Evolutionary conservation across 2,113 vertebrate genomes (phyloP), one percentile per base, ranked within the genome.

Genomic region (Oncorhynchus nerka): DNA sequence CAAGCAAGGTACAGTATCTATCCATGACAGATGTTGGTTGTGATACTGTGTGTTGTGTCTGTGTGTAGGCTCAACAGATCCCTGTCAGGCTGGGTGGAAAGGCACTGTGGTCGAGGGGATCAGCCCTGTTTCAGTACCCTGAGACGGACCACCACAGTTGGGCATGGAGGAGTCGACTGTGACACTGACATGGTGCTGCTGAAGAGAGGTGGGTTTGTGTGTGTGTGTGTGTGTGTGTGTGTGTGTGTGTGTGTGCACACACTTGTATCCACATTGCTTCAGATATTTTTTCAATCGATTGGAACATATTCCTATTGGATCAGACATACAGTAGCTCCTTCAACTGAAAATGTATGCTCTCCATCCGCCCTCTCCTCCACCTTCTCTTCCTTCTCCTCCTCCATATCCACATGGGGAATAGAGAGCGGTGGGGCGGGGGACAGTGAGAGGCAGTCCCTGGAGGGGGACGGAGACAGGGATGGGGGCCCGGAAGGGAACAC

Each of bases 171-270:
- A 30, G 26, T 30, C 64, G 64, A 93, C 78, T 85, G 89, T 32
- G 90, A 93, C 73, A 92, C 91, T 7, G 91, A 94, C 76, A 87
- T 91, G 85, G 90, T 93, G 75, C 91, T 92, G 61, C 80, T 93
- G 57, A 93, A 92, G 79, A 89, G 91, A 91, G 94, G 94, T 94
- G 62, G 34, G 34, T 7, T 34, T 34, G 5, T 34, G 34, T 34
- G 5, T 34, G 34, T 34, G 6, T 34, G 34, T 34, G 34, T 34
- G 34, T 39, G 34, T 34, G 32, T 6, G 32, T 61, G 22, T 75
- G 4, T 2, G 26, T 39, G 7, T 32, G 19, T 76, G 73, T 83
- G 75, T 71, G 2, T 4, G 49, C 49, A 1, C 15, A 19, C 49
- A 45, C 39, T 39, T 39, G 12, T 64, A 34, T 34, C 8, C 6